phyloP scores from a whole-genome alignment of 2,797 vertebrate species.

The Steatocranus sp. region DNA sequence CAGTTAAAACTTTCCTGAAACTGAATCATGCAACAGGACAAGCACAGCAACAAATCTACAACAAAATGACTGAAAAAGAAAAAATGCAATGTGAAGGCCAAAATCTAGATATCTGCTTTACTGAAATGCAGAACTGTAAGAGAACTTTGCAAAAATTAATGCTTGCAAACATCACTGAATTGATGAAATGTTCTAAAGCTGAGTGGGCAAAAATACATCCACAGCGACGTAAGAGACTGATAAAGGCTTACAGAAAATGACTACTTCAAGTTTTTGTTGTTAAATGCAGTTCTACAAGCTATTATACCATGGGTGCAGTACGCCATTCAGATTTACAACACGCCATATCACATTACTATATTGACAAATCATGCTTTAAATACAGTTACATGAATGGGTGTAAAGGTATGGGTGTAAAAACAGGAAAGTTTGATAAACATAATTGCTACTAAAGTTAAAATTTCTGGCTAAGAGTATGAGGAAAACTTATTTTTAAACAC shows the following conservation, averaged over 20 bases:
- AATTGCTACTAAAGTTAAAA: not conserved
- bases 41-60: not conserved
- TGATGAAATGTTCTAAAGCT: not conserved
- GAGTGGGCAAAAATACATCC: not conserved
- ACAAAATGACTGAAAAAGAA: not conserved
- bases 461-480: not conserved
- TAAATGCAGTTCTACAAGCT: not conserved
- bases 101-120: not conserved
- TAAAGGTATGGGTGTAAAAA: not conserved
- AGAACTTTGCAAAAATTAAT: not conserved
- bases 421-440: not conserved
- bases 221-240: rapidly evolving
- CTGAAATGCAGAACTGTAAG: not conserved
- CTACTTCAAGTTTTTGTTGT: not conserved
- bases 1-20: not conserved
- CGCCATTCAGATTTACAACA: no score
- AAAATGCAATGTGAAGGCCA: not conserved
- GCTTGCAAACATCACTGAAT: not conserved
- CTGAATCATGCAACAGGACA: not conserved
- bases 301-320: not conserved
- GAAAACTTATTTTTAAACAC: not conserved
- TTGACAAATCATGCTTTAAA: not conserved
- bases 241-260: not conserved
- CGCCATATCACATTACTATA: no score
- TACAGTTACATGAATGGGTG: not conserved